These are phyloP conservation scores for Drosophila equinoxialis DNA, from an alignment of 1,140 invertebrate genomes.

Conservation along the genomic window DNA sequence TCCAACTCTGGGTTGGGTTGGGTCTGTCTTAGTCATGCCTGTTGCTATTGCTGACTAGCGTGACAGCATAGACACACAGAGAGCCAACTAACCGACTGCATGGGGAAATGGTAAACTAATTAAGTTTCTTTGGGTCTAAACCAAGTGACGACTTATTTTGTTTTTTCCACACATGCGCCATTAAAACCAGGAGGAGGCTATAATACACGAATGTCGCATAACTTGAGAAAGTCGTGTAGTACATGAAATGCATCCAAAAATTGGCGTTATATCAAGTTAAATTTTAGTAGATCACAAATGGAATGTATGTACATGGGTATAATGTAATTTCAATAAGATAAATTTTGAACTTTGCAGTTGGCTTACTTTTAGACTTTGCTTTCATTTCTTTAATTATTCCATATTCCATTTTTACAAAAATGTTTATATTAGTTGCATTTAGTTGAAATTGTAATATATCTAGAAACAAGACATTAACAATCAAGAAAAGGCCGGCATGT, in stretches of 20 bases:
- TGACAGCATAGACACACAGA: conserved; percentile 21
- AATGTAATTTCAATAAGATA: too few species aligned
- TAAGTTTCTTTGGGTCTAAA: conserved; percentile 4
- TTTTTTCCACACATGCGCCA: not conserved
- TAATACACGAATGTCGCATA: too few species aligned
- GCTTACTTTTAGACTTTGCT: too few species aligned
- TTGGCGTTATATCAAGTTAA: not conserved
- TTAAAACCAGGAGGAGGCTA: not conserved
- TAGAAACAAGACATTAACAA: too few species aligned
- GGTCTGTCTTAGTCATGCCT: conserved; percentile 33
- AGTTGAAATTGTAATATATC: too few species aligned
- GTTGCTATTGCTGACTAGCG: conserved; percentile 18
- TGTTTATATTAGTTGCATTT: too few species aligned
- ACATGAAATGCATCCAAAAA: conserved; percentile 1
- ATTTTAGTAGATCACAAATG: too few species aligned
- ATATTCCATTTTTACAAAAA: too few species aligned
- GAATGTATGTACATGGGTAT: too few species aligned
- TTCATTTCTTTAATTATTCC: too few species aligned
- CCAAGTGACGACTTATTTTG: not conserved
- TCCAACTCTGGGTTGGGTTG: conserved; percentile 3
- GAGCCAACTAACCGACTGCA: conserved; percentile 29
- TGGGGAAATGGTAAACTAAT: conserved; percentile 14
- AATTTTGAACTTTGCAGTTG: too few species aligned
- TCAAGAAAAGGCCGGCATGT: too few species aligned
- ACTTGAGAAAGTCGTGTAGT: not conserved